Base-by-base conservation (phyloP, 2,113 vertebrate species). In the Leucosticte australis region DNA sequence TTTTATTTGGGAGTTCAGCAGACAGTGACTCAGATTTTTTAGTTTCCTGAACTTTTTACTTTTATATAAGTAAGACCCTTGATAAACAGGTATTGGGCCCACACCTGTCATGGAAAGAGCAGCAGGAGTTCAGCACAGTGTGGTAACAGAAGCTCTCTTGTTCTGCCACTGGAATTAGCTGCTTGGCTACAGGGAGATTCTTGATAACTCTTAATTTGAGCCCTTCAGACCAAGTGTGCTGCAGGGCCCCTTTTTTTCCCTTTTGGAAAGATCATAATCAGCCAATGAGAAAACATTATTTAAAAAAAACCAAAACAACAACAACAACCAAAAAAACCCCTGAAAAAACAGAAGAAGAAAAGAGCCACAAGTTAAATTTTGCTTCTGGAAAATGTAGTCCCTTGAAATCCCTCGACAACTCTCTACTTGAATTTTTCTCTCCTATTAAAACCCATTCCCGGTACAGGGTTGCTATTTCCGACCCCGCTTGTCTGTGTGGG, bases 11-110 rank as follows among this genome's bases (percentile, higher is more conserved):
- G 95, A 97, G 81, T 97, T 97, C 55, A 96, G 93, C 92, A 98
- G 97, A 98, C 97, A 98, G 96, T 98, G 97, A 98, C 96, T 98
- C 97, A 97, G 96, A 97, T 97, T 97, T 97, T 89, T 97, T 92
- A 96, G 94, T 95, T 97, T 97, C 97, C 96, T 97, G 95, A 91
- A 96, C 78, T 89, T 97, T 97, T 97, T 93, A 90, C 63, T 92
- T 96, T 97, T 94, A 94, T 80, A 84, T 95, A 94, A 94, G 90
- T 97, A 93, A 75, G 77, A 86, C 89, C 80, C 92, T 97, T 96
- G 94, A 97, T 96, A 98, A 97, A 97, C 96, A 98, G 97, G 95
- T 98, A 97, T 93, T 97, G 97, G 82, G 81, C 87, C 94, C 94
- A 97, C 96, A 97, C 96, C 97, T 98, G 96, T 94, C 95, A 96